A percentile compares a stretch with the other conserved stretches of the same genome.
Conservation (phyloP, 2,113 vertebrate genomes). For the Capreolus pygargus region DNA sequence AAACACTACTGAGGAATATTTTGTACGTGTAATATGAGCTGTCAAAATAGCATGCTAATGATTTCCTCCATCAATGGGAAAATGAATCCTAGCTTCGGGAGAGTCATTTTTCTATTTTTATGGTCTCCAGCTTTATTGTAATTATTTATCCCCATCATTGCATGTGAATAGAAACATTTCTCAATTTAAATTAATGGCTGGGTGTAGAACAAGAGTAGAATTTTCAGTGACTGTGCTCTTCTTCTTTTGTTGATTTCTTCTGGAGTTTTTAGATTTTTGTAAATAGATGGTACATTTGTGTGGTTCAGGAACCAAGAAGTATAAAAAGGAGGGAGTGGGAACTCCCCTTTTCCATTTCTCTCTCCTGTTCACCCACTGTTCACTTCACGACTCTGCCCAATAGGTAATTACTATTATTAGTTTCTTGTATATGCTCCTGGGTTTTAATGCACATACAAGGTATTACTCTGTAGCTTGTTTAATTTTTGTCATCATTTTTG, state of each 20-base stretch:
- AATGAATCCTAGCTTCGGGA: neutral
- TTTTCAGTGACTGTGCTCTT: neutral
- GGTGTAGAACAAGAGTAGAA: accelerated
- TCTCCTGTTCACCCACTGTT: neutral
- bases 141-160: neutral
- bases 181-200: neutral
- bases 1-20: neutral
- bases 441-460: neutral
- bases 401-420: neutral
- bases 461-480: neutral
- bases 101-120: neutral
- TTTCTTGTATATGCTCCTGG: neutral
- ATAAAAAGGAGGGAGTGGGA: neutral
- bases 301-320: neutral
- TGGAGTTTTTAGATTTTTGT: neutral
- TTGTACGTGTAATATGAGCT: neutral
- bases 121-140: neutral
- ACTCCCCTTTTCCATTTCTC: neutral
- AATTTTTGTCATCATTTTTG: neutral
- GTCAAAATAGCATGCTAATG: slow-evolving; percentile 23
- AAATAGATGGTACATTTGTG: neutral
- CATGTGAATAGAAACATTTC: neutral
- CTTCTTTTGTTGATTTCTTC: neutral
- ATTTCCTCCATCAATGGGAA: neutral
- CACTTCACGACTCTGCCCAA: neutral